Base-by-base conservation (phyloP, 2,888 invertebrate species). In the Acrobasis consociella region DNA sequence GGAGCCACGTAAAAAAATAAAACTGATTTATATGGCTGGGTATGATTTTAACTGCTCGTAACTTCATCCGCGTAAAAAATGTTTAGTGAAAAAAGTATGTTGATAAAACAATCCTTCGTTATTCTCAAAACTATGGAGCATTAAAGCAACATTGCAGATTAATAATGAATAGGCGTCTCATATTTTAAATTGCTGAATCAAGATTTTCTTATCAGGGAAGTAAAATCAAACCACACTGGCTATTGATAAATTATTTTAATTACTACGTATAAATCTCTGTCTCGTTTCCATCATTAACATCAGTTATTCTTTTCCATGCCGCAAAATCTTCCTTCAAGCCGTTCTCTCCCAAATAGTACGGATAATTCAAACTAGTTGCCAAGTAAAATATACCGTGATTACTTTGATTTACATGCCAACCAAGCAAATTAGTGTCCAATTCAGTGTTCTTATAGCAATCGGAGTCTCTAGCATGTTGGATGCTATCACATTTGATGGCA, bases 381-480 rank as follows among this genome's bases (percentile, higher is more conserved):
- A 91, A 63, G 61, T 88, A 92, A 72, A 82, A 92, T 52, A 91
- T 77, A 0, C 92, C 92, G 7, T 75, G 76, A 17, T 77, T 82
- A 16, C 65, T 76, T 10, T 65, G 80, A 67, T 91, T 81, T 5
- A 84, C 76, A 5, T 70, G 71, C 1, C 80, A 58, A 0, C 90
- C 92, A 79, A 91, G 80, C 0, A 81, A 61, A 66, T 87, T 85
- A 0, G 83, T 84, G 9, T 83, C 79, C 49, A 81, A 49, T 46
- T 86, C 86, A 2, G 64, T 59, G 63, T 80, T 81, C 1, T 72
- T 70, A 46, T 85, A 91, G 58, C 92, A 92, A 0, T 73, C 67
- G 0, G 80, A 76, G 49, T 89, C 87, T 56, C 92, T 81, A 0
- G 91, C 91, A 62, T 90, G 82, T 67, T 91, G 92, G 1, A 92